A percentile compares a stretch with the other conserved stretches of the same genome.
These are phyloP conservation scores for Carassius gibelio DNA, from an alignment of 2,113 vertebrate species.

Conservation along the genomic window DNA sequence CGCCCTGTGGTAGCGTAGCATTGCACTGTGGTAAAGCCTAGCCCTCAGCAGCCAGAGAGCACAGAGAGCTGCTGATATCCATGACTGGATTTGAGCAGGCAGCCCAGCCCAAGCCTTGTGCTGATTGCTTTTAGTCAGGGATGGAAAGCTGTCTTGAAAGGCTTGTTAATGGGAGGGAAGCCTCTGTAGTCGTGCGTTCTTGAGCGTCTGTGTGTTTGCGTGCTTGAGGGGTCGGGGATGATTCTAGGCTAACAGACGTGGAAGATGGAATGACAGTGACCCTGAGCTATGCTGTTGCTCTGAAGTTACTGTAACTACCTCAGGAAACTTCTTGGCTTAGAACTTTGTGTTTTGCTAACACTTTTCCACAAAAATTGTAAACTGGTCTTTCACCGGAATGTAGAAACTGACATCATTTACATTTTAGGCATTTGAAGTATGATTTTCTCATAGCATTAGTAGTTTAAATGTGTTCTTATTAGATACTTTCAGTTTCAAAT, in stretches of 20 bases:
- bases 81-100: constrained; percentile 80
- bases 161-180: constrained; percentile 69
- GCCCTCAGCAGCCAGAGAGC: constrained; percentile 71
- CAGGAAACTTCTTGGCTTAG: constrained; percentile 34
- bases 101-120: constrained; percentile 74
- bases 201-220: constrained; percentile 40
- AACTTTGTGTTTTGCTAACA: constrained; percentile 33
- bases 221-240: constrained; percentile 69
- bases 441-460: not conserved
- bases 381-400: not conserved
- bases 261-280: constrained; percentile 72
- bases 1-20: constrained; percentile 65
- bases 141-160: constrained; percentile 74
- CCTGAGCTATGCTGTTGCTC: constrained; percentile 63
- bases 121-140: constrained; percentile 77
- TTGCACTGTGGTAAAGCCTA: constrained; percentile 64
- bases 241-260: constrained; percentile 72
- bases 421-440: constrained; percentile 15
- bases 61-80: constrained; percentile 75
- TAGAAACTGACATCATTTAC: not conserved
- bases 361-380: constrained; percentile 16
- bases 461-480: not conserved
- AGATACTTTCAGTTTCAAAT: not conserved
- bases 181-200: constrained; percentile 69
- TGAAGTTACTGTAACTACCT: constrained; percentile 44